Conservation (phyloP, 2,797 vertebrate species). For the Cygnus olor region DNA sequence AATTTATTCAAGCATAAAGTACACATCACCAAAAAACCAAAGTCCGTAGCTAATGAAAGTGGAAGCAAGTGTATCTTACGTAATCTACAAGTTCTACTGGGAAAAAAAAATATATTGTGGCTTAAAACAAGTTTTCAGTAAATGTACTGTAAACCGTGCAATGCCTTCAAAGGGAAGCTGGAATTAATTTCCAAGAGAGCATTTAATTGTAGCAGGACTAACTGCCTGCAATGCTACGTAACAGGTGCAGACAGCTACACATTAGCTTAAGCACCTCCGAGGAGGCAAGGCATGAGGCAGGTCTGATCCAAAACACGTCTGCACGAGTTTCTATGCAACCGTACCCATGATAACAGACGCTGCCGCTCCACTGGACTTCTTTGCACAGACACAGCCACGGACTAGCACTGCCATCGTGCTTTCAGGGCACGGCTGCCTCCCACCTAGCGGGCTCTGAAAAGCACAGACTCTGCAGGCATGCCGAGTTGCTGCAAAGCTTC, state of each 20-base stretch:
- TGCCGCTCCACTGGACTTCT: not conserved
- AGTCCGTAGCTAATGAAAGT: not conserved
- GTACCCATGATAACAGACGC: not conserved
- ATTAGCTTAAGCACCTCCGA: not conserved
- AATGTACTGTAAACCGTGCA: not conserved
- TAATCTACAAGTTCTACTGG: not conserved
- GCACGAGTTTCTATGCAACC: not conserved
- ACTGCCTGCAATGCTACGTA: not conserved
- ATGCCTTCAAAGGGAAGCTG: not conserved
- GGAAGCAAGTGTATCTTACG: not conserved
- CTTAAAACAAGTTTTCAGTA: not conserved
- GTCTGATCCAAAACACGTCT: not conserved
- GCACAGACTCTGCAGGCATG: not conserved
- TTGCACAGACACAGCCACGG: not conserved
- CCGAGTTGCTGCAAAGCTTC: not conserved
- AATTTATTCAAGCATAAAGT: not conserved
- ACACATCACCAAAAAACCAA: not conserved
- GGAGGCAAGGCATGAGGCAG: not conserved
- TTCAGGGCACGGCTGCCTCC: not conserved
- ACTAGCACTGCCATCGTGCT: rapidly evolving
- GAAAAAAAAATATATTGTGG: not conserved
- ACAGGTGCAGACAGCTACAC: slow-evolving; percentile 9
- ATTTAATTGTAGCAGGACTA: not conserved
- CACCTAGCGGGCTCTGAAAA: not conserved
- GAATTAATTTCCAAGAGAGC: not conserved